These are phyloP conservation scores for Euura saliciscinereae DNA, from an alignment of 1,140 invertebrate species.

Conservation along the genomic window DNA sequence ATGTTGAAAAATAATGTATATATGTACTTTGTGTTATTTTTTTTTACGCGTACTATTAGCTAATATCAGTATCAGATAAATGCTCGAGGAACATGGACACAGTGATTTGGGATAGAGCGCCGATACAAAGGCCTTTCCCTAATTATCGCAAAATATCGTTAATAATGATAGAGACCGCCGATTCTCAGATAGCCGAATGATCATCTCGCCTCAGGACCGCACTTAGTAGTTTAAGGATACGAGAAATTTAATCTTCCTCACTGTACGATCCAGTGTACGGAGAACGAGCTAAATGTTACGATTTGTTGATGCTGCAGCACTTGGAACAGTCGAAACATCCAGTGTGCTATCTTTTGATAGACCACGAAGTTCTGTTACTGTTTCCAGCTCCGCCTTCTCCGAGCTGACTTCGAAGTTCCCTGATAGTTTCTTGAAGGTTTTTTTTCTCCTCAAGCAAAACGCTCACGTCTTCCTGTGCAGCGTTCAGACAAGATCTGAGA, in stretches of 20 bases:
- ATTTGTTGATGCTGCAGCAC: conserved; percentile 61
- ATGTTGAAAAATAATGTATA: neutral
- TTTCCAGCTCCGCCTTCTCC: conserved; percentile 48
- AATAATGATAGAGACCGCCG: neutral
- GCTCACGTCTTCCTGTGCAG: conserved; percentile 75
- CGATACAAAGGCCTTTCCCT: too few species aligned
- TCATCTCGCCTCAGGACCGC: neutral
- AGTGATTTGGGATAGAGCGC: too few species aligned
- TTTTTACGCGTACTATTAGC: neutral
- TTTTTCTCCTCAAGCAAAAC: conserved; percentile 75
- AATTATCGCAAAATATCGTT: too few species aligned
- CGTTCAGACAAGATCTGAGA: conserved; percentile 63
- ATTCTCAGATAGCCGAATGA: neutral
- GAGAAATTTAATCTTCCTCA: neutral
- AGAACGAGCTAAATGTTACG: conserved; percentile 24
- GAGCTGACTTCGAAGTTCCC: conserved; percentile 66
- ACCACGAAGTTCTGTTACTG: conserved; percentile 55
- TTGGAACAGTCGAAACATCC: conserved; percentile 69
- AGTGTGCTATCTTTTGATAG: conserved; percentile 70
- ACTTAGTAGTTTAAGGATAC: neutral
- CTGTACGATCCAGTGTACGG: neutral
- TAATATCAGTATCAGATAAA: neutral
- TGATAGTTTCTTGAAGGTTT: conserved; percentile 71
- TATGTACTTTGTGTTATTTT: neutral
- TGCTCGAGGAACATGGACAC: neutral